Evolutionary conservation across 2,113 vertebrate species (phyloP), one percentile per base, ranked within the genome.

Genomic region (Procavia capensis): DNA sequence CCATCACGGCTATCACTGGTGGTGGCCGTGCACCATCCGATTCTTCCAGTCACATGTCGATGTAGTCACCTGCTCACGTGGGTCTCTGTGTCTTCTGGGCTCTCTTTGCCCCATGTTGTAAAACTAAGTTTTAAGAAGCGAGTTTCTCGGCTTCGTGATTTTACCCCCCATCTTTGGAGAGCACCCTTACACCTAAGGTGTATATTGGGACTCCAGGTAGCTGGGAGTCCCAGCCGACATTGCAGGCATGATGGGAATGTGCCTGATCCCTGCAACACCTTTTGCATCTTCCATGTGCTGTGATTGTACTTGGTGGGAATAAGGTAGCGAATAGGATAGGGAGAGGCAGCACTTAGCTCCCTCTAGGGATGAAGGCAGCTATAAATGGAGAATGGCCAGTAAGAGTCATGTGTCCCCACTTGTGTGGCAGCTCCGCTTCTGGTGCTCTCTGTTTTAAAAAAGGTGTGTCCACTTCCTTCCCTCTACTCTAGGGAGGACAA

Each of bases 41-140:
- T n/a, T n/a, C n/a, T n/a, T n/a, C n/a, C n/a, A n/a, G n/a, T n/a
- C n/a, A n/a, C n/a, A n/a, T n/a, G n/a, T n/a, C n/a, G n/a, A n/a
- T n/a, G n/a, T n/a, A n/a, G n/a, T n/a, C n/a, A n/a, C n/a, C n/a
- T n/a, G n/a, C n/a, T n/a, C n/a, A n/a, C n/a, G n/a, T n/a, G n/a
- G n/a, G n/a, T n/a, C n/a, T n/a, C n/a, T n/a, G n/a, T n/a, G n/a
- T n/a, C n/a, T n/a, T n/a, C n/a, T n/a, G n/a, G n/a, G n/a, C n/a
- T n/a, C n/a, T n/a, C n/a, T n/a, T n/a, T n/a, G n/a, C n/a, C n/a
- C n/a, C n/a, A n/a, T n/a, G n/a, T n/a, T n/a, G n/a, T n/a, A n/a
- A n/a, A n/a, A n/a, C n/a, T n/a, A 98, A 98, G 97, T 98, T 99
- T 98, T 98, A 98, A 98, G 97, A 98, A 98, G 98, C 96, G 59